phyloP scores from a whole-genome alignment of 2,113 vertebrate species.

The Acanthochromis polyacanthus region DNA sequence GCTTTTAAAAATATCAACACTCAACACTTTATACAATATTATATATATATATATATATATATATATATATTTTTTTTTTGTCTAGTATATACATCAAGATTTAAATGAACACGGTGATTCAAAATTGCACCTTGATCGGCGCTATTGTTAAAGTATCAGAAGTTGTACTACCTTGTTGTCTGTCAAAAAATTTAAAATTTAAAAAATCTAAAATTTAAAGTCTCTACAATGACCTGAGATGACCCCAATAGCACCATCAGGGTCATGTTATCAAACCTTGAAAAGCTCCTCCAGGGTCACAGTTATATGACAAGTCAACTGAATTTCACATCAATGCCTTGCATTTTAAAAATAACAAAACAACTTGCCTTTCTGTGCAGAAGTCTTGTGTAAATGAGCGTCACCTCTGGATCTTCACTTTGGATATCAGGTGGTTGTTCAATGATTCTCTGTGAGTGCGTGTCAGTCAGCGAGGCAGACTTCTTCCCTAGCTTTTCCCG shows the following conservation, averaged over 20 bases:
- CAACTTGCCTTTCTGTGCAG: slow-evolving; percentile 65
- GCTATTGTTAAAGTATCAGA: too few species aligned
- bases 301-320: background rate
- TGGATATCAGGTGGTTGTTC: background rate
- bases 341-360: background rate
- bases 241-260: background rate
- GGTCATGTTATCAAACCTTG: background rate
- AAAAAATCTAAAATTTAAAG: too few species aligned
- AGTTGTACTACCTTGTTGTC: too few species aligned
- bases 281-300: too few species aligned
- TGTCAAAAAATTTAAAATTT: too few species aligned
- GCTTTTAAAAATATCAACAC: too few species aligned
- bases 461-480: background rate
- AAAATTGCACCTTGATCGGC: too few species aligned
- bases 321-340: background rate
- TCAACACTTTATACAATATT: too few species aligned
- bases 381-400: slow-evolving; percentile 43
- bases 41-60: too few species aligned
- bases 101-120: too few species aligned
- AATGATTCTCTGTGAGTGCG: background rate
- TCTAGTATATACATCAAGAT: too few species aligned
- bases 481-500: slow-evolving; percentile 32
- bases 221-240: background rate
- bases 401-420: background rate
- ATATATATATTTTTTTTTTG: too few species aligned